phyloP scores from a whole-genome alignment of 2,113 vertebrate genomes.

The Ovis aries region ARS-UI_Ramb_v3.0 NC_056068.1:54555501-54556000 shows the following conservation, averaged over 20 bases:
- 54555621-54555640: neutral
- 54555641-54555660: neutral
- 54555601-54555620: neutral
- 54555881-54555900: too few relatives aligned
- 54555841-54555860: too few relatives aligned
- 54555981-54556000: too few relatives aligned
- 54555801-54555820: neutral
- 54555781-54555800: neutral
- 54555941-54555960: too few relatives aligned
- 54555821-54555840: too few relatives aligned
- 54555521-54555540: neutral
- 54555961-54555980: too few relatives aligned
- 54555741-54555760: neutral
- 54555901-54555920: too few relatives aligned
- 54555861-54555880: too few relatives aligned
- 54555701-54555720: slow-evolving; percentile 1
- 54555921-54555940: too few relatives aligned
- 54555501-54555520: neutral
- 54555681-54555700: neutral
- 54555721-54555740: neutral
- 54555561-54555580: neutral
- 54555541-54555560: neutral
- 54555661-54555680: neutral
- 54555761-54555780: neutral
- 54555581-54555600: neutral